These are phyloP conservation scores for Platycheirus rosarum DNA, from an alignment of 2,888 invertebrate genomes.

Conservation along the genomic window DNA sequence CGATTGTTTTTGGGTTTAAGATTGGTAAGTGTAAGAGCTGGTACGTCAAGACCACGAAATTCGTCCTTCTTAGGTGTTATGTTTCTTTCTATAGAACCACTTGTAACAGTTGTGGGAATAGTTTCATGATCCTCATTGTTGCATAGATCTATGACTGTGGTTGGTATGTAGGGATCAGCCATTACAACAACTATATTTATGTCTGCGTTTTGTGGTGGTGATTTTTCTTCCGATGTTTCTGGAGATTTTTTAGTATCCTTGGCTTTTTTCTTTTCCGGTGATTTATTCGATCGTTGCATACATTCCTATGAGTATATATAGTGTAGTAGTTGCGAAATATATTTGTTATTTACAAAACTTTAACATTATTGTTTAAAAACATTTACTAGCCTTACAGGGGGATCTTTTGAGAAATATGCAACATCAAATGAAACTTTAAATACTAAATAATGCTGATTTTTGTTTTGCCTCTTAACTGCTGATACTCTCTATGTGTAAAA, in stretches of 20 bases:
- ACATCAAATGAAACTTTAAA: no score
- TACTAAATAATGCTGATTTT: no score
- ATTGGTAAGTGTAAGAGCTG: conserved; percentile 50
- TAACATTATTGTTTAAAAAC: background rate
- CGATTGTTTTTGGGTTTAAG: conserved; percentile 51
- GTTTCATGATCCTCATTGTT: background rate
- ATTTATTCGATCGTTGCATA: conserved; percentile 61
- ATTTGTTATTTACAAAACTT: background rate
- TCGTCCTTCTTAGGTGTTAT: background rate
- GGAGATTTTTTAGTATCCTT: conserved; percentile 27
- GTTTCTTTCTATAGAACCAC: background rate
- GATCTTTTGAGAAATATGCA: no score
- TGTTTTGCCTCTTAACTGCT: no score
- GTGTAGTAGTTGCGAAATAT: background rate
- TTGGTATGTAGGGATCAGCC: conserved; percentile 44
- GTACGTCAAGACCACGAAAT: conserved; percentile 52
- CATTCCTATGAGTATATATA: conserved; percentile 49
- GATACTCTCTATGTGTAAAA: no score
- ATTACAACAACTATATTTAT: conserved; percentile 50
- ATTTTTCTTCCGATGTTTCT: conserved; percentile 33
- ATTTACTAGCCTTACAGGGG: no score
- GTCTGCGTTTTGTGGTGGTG: conserved; percentile 1
- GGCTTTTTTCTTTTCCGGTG: conserved; percentile 58
- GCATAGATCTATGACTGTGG: conserved; percentile 35
- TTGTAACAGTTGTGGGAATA: background rate